Base-by-base conservation (phyloP, 1,140 invertebrate species). In the Frieseomelitta varia region DNA sequence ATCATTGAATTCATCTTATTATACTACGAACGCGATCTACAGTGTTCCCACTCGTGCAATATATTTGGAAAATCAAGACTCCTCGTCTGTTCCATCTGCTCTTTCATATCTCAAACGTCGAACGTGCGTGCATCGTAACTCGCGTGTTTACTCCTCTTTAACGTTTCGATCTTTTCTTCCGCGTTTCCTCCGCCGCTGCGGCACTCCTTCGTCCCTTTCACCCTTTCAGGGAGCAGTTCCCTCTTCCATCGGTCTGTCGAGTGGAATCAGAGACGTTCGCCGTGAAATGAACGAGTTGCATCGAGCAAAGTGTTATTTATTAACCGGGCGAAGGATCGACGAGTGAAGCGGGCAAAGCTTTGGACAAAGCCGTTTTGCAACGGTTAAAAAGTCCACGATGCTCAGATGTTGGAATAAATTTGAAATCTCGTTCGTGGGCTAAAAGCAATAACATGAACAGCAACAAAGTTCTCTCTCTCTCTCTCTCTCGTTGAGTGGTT, bases 81-180 rank as follows among this genome's bases (percentile, higher is more conserved):
- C n/a, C 19, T 6, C n/a, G 12, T 78, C 55, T 34, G 63, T 53
- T 61, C 51, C n/a, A 69, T 78, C 27, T 30, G 58, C 63, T 63
- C 53, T 61, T 78, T 77, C 74, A 58, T 71, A 71, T 78, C 30
- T 78, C 74, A 78, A 78, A 69, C 75, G 27, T 78, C 81, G 27
- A 83, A 68, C 39, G 12, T 14, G 34, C 72, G 17, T 27, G 27
- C 30, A 55, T n/a, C 27, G 53, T 10, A 51, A 34, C 21, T 34
- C n/a, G 14, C 79, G 55, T n/a, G 39, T 30, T 47, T 47, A 8
- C 39, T 8, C 39, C 6, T 47, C 39, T 47, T 47, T 47, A 47
- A 47, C 39, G 39, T 47, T 47, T 47, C 39, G 39, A n/a, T n/a
- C 24, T n/a, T 47, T 34, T 4, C 24, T 39, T 34, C 6, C 51